Evolutionary conservation across 1,140 invertebrate species (phyloP), one percentile per base, ranked within the genome.

Genomic region (Solen grandis): DNA sequence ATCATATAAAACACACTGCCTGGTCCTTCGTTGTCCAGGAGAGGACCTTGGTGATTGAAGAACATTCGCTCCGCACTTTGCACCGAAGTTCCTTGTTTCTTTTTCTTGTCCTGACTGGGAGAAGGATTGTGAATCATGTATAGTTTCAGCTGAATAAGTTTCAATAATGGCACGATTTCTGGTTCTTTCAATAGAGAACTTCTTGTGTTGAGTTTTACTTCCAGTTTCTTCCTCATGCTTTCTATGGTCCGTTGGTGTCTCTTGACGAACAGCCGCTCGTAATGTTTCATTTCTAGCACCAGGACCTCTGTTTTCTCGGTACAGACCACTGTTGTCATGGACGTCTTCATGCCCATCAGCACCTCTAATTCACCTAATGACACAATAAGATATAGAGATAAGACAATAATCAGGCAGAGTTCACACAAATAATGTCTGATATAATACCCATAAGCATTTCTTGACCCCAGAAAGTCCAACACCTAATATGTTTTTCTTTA

Each of bases 231-330:
- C 31, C 79, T 74, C 90, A 92, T 91, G 25, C 72, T 63, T 5
- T 91, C 90, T 27, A 92, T 88, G 19, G 90, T 91, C 50, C 86
- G 72, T 19, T 86, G 87, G 65, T 92, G 90, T 60, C 87, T 78
- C 33, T 86, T 86, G 0, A 88, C 84, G 79, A 92, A 88, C 10
- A 92, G 75, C 25, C 91, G 70, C 59, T 92, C 91, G 68, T 89
- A 92, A 80, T 92, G 91, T 84, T 90, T 91, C 85, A 87, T 86
- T 72, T 91, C 91, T 13, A 92, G 78, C 25, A 92, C 89, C n/a
- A 91, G 81, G 1, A 92, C 88, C 55, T 91, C 90, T 2, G 90
- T 91, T 68, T 83, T 86, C 79, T 92, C 89, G 22, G 89, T 88
- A 69, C 90, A 91, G 8, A 91, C 83, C 1, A 88, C 89, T 8